These are phyloP conservation scores for Nasonovia ribisnigri DNA, from an alignment of 2,888 invertebrate species.

Conservation along the genomic window DNA sequence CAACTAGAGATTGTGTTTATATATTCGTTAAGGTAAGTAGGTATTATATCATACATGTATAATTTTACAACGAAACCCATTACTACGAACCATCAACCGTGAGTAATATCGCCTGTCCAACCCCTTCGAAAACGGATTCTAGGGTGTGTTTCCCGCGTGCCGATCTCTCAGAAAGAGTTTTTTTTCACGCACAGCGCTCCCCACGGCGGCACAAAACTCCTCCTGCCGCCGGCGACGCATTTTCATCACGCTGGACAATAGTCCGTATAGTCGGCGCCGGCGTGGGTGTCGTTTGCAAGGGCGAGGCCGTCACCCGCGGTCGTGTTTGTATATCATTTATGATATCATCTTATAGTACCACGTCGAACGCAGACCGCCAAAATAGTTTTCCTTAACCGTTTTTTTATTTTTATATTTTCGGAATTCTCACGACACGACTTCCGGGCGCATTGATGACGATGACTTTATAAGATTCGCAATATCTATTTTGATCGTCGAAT, in stretches of 20 bases:
- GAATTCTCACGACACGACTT: neutral
- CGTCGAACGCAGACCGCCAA: neutral
- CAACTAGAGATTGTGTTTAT: neutral
- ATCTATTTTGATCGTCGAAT: neutral
- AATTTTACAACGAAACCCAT: neutral
- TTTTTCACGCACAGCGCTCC: neutral
- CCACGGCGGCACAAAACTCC: neutral
- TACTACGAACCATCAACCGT: neutral
- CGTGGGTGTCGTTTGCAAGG: conserved; percentile 46
- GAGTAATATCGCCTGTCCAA: neutral
- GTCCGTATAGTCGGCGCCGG: conserved; percentile 12
- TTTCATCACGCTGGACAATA: neutral
- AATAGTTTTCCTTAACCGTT: neutral
- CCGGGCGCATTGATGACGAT: neutral
- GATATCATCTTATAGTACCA: neutral
- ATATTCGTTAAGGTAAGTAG: neutral
- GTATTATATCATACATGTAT: neutral
- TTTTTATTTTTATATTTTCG: neutral
- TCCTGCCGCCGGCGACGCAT: neutral
- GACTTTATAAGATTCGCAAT: neutral
- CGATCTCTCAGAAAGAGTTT: neutral
- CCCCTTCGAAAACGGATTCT: neutral
- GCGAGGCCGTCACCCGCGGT: conserved; percentile 36
- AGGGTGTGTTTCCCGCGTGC: neutral
- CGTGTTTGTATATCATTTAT: neutral